Percentiles rank a stretch among this genome's conserved stretches.
phyloP scores from a whole-genome alignment of 2,888 invertebrate species.

The Lapara coniferarum region DNA sequence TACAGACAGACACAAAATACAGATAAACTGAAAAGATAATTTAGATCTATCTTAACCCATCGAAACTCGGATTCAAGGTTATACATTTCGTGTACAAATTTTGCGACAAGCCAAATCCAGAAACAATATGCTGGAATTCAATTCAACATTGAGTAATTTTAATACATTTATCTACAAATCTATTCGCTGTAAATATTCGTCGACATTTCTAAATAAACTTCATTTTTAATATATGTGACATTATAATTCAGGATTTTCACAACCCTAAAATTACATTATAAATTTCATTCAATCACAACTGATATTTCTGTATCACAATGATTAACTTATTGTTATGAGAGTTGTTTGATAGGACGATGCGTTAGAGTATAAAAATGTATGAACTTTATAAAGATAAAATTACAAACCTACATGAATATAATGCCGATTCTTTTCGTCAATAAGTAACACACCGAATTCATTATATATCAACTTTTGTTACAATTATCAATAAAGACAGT shows the following conservation, averaged over 20 bases:
- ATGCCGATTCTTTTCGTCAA: no score
- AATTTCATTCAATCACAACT: conserved; percentile 19
- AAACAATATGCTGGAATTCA: neutral
- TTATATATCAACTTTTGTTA: no score
- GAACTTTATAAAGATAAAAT: no score
- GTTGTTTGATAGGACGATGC: conserved; percentile 2
- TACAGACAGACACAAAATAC: neutral
- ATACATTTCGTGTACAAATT: no score
- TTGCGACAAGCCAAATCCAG: no score
- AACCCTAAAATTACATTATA: conserved; percentile 23
- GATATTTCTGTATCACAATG: conserved; percentile 20
- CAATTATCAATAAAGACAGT: no score
- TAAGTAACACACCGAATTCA: no score
- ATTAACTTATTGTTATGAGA: conserved; percentile 6
- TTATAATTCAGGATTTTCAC: conserved; percentile 24
- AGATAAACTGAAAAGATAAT: no score
- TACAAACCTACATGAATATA: no score
- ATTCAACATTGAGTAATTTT: conserved; percentile 13
- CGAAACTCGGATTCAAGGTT: no score
- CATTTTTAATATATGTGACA: neutral
- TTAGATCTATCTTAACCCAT: no score
- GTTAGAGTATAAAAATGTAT: neutral
- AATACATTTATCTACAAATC: neutral
- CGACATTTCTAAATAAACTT: neutral
- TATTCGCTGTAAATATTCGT: neutral